Evolutionary conservation across 2,797 vertebrate species (phyloP), one percentile per base, ranked within the genome.

Genomic region (Enoplosus armatus): DNA sequence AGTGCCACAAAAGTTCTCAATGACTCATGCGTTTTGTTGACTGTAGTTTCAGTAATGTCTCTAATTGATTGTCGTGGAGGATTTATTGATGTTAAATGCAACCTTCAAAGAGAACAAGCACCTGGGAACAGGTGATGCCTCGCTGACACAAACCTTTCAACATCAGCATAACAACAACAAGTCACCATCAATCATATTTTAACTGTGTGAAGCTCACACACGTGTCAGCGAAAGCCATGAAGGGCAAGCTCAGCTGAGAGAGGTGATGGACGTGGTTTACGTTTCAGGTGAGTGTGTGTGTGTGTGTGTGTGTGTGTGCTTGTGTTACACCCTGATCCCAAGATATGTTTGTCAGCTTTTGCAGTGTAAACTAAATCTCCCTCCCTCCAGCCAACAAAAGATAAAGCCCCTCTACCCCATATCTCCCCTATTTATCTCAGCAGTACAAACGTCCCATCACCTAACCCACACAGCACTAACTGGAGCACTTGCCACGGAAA

Each of bases 331-430:
- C 86, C 91, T 86, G 83, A 94, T 89, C 69, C 67, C 37, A 68
- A 84, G 82, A 91, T 87, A 79, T 31, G 61, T 77, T 80, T 76
- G 82, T 92, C 89, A 90, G 90, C 85, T 90, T 83, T 89, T 94
- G 82, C 85, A 54, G 73, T 68, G 82, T 82, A 88, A 92, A 88
- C 81, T 65, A 84, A 86, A 85, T 85, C 84, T 65, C 10, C 22
- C 59, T 82, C 51, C 71, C 56, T 75, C 31, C 50, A 69, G 78
- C 71, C 56, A 60, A 73, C 73, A 83, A 77, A 79, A 91, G 90
- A 91, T 91, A 93, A 92, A 86, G 47, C 77, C 84, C 80, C 35
- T 61, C 67, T 78, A 10, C 53, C 80, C 80, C 83, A 48, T 67
- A 84, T 61, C 72, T 63, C 85, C 79, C 51, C 39, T 88, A 78